Evolutionary conservation across 2,797 vertebrate genomes (phyloP), one percentile per base, ranked within the genome.

Genomic region (Varecia variegata): DNA sequence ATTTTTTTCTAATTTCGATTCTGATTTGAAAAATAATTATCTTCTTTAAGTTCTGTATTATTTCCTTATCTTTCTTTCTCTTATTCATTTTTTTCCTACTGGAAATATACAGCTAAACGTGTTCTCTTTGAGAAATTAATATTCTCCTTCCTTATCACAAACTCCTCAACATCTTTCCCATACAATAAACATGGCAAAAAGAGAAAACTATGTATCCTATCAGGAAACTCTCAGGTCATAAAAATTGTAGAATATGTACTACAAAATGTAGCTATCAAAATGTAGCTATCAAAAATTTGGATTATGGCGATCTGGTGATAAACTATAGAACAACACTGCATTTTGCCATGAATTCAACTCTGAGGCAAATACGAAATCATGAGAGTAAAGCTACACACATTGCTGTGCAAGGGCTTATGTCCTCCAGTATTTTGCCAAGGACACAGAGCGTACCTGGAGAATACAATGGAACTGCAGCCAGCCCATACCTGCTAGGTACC

Each of bases 1-100:
- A 56, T 52, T 35, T 76, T 74, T 93, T 90, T 32, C n/a, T 67
- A 74, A 56, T 83, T 79, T 91, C 25, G 81, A 62, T 38, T 87
- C 60, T 58, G 14, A 50, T 85, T 56, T 92, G 32, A 13, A 74
- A 95, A 92, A 68, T 88, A 88, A 93, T 76, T 20, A 60, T 74
- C 3, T 94, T 6, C 5, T 88, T 86, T 56, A 58, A 32, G 50
- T 90, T 90, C 21, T 77, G 15, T 68, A 85, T 81, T 79, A 58
- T 94, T 95, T 89, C 87, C 40, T 87, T 94, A 87, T 73, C 9
- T 84, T 88, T 12, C 2, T 68, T 95, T 90, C 56, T 84, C 54
- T n/a, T 45, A 60, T 25, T 88, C 3, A 92, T 47, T 73, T 89
- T 80, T 84, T 82, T 62, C 45, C 25, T 91, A 30, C 23, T 74